These are phyloP conservation scores for Petrocephalus microphthalmus DNA, from an alignment of 2,113 vertebrate genomes.

Conservation along the genomic window DNA sequence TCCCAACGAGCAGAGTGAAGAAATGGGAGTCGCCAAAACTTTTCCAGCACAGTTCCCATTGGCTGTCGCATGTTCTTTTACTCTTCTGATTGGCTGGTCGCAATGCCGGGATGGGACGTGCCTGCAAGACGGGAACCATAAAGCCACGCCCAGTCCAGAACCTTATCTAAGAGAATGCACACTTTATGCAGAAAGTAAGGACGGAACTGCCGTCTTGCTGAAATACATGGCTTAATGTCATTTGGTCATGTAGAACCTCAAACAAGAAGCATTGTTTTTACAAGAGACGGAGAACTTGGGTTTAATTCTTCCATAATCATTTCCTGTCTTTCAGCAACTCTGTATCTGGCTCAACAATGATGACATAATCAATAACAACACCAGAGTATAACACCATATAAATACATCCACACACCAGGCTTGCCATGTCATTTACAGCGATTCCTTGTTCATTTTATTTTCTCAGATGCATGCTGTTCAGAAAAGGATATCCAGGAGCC, in stretches of 20 bases:
- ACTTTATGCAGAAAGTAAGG: constrained; percentile 66
- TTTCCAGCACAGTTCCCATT: constrained; percentile 32
- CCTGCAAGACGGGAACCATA: constrained; percentile 58
- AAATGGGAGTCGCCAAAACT: constrained; percentile 46
- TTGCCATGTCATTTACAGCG: not conserved
- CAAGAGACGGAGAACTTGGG: not conserved
- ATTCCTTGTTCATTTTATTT: not conserved
- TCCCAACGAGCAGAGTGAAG: constrained; percentile 27
- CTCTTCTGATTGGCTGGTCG: constrained; percentile 39
- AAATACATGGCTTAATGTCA: not conserved
- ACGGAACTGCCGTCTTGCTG: not conserved
- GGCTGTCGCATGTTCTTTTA: constrained; percentile 33
- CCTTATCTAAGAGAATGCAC: constrained; percentile 49
- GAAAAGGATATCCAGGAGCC: constrained; percentile 8
- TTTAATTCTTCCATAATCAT: not conserved
- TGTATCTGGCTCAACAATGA: not conserved
- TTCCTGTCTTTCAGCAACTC: not conserved
- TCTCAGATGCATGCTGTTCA: constrained; percentile 38
- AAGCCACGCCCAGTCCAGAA: constrained; percentile 50
- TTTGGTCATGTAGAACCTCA: not conserved
- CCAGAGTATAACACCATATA: not conserved
- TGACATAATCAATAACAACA: not conserved
- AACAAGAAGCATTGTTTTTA: not conserved
- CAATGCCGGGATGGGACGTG: constrained; percentile 48
- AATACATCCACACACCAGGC: not conserved